These are phyloP conservation scores for Xenops minutus DNA, from an alignment of 2,797 vertebrate genomes.

Conservation along the genomic window DNA sequence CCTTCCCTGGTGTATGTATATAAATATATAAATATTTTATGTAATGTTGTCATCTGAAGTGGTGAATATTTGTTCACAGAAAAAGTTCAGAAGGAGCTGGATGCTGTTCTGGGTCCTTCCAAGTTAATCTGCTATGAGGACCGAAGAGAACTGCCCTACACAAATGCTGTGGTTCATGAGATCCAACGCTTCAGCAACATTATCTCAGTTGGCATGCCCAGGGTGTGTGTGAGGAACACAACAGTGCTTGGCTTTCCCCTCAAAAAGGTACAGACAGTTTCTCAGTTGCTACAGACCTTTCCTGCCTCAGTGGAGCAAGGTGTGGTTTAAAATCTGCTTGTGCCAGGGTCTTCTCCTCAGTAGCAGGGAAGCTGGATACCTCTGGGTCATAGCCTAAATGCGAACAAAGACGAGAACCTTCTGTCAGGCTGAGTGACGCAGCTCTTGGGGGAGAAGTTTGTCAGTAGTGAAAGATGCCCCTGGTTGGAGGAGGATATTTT, in stretches of 20 bases:
- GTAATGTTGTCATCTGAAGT: background rate
- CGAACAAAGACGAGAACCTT: background rate
- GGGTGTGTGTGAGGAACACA: constrained; percentile 55
- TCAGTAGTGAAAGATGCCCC: background rate
- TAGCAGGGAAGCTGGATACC: background rate
- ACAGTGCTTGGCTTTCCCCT: background rate
- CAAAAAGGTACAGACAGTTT: constrained; percentile 50
- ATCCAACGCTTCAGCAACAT: constrained; percentile 60
- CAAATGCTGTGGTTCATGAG: constrained; percentile 45
- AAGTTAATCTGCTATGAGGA: constrained; percentile 37
- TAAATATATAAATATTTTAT: background rate
- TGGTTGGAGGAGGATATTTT: background rate
- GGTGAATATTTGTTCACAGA: constrained; percentile 16
- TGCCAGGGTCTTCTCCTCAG: background rate
- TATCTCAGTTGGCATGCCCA: constrained; percentile 33
- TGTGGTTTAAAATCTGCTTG: background rate
- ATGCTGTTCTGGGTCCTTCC: background rate
- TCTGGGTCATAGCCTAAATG: background rate
- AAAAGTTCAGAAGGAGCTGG: constrained; percentile 63
- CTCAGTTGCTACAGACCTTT: background rate
- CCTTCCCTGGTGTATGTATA: too few species aligned
- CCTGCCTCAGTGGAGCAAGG: background rate
- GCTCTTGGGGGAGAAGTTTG: background rate
- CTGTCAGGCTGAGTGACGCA: background rate
- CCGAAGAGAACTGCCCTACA: constrained; percentile 39